phyloP scores from a whole-genome alignment of 37 sponge, comb jelly and placozoan genomes.

The Theonella swinhoei region DNA sequence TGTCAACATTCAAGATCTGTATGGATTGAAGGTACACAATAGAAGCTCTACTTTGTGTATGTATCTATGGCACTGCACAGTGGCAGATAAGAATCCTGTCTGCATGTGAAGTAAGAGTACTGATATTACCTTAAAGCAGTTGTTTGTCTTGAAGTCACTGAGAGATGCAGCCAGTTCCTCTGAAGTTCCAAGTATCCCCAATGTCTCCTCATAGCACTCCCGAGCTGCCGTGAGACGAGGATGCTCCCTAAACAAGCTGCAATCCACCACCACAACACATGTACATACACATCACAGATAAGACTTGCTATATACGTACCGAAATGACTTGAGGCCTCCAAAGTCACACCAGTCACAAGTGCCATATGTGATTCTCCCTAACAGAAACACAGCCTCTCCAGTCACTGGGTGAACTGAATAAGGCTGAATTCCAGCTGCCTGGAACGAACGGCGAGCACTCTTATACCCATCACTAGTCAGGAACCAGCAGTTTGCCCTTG shows the following conservation, averaged over 20 bases:
- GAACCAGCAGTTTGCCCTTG: neutral
- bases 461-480: slow-evolving; percentile 26
- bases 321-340: slow-evolving; percentile 55
- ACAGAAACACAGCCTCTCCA: slow-evolving; percentile 58
- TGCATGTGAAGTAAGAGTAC: neutral
- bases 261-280: neutral
- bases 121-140: slow-evolving; percentile 57
- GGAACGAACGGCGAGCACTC: neutral
- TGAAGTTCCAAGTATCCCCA: slow-evolving; percentile 41
- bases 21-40: neutral
- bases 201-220: slow-evolving; percentile 70
- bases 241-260: slow-evolving; percentile 31
- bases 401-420: slow-evolving; percentile 61
- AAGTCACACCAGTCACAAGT: slow-evolving; percentile 69
- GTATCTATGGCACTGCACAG: neutral
- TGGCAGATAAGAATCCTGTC: neutral
- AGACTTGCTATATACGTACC: neutral
- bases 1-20: slow-evolving; percentile 49
- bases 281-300: neutral
- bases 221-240: slow-evolving; percentile 60
- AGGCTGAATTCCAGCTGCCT: slow-evolving; percentile 65
- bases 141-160: slow-evolving; percentile 21
- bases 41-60: too few species aligned
- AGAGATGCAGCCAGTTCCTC: slow-evolving; percentile 2
- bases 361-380: slow-evolving; percentile 62